phyloP scores from a whole-genome alignment of 2,888 invertebrate species.

The Apamea monoglypha region DNA sequence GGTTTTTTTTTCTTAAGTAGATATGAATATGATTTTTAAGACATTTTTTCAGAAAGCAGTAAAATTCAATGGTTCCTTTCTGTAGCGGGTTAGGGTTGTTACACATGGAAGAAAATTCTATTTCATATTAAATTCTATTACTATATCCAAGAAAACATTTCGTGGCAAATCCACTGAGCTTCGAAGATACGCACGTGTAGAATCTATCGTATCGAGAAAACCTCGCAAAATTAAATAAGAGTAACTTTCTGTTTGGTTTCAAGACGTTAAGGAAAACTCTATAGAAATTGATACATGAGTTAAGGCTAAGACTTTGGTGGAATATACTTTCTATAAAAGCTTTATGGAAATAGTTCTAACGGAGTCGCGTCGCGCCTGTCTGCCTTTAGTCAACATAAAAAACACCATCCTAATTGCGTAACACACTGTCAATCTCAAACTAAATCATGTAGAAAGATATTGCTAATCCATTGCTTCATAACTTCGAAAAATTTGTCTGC shows the following conservation, averaged over 20 bases:
- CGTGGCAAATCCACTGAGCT: background rate
- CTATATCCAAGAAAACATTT: background rate
- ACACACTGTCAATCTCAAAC: too few relatives aligned
- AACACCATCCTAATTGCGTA: background rate
- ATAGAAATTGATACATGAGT: background rate
- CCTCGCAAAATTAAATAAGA: background rate
- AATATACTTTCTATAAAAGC: background rate
- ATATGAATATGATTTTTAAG: slow-evolving; percentile 36
- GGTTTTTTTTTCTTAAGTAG: slow-evolving; percentile 9
- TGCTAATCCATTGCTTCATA: too few relatives aligned
- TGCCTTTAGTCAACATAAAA: background rate
- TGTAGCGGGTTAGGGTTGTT: slow-evolving; percentile 55
- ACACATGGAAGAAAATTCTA: background rate
- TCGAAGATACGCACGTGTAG: background rate
- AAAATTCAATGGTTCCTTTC: slow-evolving; percentile 69
- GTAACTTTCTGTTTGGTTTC: background rate
- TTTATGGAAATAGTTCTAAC: background rate
- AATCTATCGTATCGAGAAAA: background rate
- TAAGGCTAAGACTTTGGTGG: background rate
- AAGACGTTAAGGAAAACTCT: background rate
- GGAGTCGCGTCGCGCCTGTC: background rate
- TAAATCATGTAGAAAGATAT: too few relatives aligned
- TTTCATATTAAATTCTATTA: too few relatives aligned
- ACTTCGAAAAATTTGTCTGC: too few relatives aligned
- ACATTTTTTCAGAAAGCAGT: slow-evolving; percentile 67